Evolutionary conservation across 2,888 invertebrate species (phyloP), one percentile per base, ranked within the genome.

Genomic region (Serrognathus titanus): DNA sequence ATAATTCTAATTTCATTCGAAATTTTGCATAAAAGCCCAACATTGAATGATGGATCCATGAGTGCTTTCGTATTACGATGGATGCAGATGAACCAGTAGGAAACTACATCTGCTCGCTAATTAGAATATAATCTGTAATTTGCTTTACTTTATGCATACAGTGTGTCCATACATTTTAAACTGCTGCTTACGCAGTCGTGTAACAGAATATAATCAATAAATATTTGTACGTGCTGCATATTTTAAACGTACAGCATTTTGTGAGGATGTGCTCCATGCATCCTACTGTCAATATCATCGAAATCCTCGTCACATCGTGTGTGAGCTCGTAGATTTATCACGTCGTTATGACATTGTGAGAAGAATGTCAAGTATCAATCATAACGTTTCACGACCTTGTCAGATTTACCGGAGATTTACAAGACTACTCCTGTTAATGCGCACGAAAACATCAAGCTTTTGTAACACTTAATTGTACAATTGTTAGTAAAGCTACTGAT

Each of bases 311-410:
- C 57, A 52, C 57, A 57, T 48, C 50, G 38, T 50, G 20, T 55
- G 48, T 36, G 52, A 35, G 37, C 48, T 24, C 36, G 49, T 52
- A 48, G 52, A 57, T 57, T 57, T 57, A 57, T 57, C 57, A 57
- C 57, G 48, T 43, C 48, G 56, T 57, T 57, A 51, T 57, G 51
- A 57, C 57, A 38, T 13, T 47, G 51, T 35, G 48, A 51, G 48
- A 43, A 48, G 57, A 57, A 57, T 57, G 57, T 57, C 52, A 57
- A 57, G 57, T 57, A 57, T 57, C 57, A 57, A 57, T 57, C 57
- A 52, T 41, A 20, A 20, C 11, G 13, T 43, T 43, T 43, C 43
- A 43, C 43, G 43, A 11, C 43, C 13, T 16, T 43, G 43, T 20
- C 20, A 20, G 43, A 43, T 43, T 43, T 43, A 11, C 11, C 10